phyloP scores from a whole-genome alignment of 1,140 invertebrate genomes.

The Diuraphis noxia region DNA sequence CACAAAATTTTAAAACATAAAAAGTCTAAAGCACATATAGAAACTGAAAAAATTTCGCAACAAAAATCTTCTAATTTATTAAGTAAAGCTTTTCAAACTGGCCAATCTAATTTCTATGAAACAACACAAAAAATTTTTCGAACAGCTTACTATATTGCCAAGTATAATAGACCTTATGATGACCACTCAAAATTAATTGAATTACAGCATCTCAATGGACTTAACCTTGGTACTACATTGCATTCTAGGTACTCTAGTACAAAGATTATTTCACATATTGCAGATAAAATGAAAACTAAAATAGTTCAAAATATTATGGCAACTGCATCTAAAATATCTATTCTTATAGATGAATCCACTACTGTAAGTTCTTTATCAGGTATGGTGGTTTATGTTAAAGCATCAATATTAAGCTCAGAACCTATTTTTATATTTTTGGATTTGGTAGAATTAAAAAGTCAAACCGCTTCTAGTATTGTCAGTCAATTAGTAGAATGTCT shows the following conservation, averaged over 20 bases:
- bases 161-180: conserved; percentile 5
- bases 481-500: neutral
- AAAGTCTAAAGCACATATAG: neutral
- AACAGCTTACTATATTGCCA: neutral
- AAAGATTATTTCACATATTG: neutral
- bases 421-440: neutral
- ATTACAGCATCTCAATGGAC: neutral
- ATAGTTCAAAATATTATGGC: neutral
- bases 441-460: neutral
- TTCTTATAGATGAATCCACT: conserved; percentile 13
- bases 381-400: neutral
- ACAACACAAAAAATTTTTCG: neutral
- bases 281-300: neutral
- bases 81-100: neutral
- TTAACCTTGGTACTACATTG: neutral
- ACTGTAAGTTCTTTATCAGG: neutral
- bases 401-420: neutral
- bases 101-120: neutral
- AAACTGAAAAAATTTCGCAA: neutral
- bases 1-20: neutral
- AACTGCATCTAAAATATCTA: neutral
- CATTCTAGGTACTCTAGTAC: conserved; percentile 11
- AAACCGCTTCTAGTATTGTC: neutral
- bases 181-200: neutral
- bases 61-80: too few species aligned